Evolutionary conservation across 2,888 invertebrate genomes (phyloP), one percentile per base, ranked within the genome.

Genomic region (Azorinus chamasolen): DNA sequence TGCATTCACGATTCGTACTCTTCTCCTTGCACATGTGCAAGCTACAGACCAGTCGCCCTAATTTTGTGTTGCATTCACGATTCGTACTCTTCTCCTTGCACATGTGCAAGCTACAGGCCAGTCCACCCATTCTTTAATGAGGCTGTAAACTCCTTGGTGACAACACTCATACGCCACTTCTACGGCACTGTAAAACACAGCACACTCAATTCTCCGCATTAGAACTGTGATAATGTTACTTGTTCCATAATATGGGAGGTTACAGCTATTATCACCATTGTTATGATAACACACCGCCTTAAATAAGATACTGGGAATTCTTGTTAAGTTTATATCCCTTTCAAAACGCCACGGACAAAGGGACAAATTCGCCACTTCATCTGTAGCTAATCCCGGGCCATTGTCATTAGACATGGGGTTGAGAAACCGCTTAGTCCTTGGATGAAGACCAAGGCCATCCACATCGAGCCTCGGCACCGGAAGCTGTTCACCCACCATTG

Each of bases 41-140:
- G 32, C 32, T 6, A 32, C 32, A 10, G 32, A 10, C n/a, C n/a
- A n/a, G n/a, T n/a, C n/a, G n/a, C n/a, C n/a, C n/a, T n/a, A n/a
- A n/a, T n/a, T n/a, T n/a, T n/a, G n/a, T n/a, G n/a, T n/a, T n/a
- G n/a, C n/a, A n/a, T n/a, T 43, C 43, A 66, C 79, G n/a, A n/a
- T 65, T 20, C 55, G 12, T 8, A 70, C 48, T 37, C 55, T 59
- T 54, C 65, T 73, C 20, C 62, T 54, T 5, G 80, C 55, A 39
- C 80, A 80, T 22, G 75, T 46, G 55, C 80, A 80, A 8, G 72
- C 76, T 18, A 73, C 70, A 2, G 80, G 80, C 80, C 80, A 80
- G 6, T 76, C 66, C 5, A 77, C 32, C 54, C 69, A 54, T 18
- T 57, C 54, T n/a, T 5, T 6, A 8, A 16, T 27, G 12, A 6